phyloP scores from a whole-genome alignment of 2,113 vertebrate genomes.

The Paradisaea rubra region DNA sequence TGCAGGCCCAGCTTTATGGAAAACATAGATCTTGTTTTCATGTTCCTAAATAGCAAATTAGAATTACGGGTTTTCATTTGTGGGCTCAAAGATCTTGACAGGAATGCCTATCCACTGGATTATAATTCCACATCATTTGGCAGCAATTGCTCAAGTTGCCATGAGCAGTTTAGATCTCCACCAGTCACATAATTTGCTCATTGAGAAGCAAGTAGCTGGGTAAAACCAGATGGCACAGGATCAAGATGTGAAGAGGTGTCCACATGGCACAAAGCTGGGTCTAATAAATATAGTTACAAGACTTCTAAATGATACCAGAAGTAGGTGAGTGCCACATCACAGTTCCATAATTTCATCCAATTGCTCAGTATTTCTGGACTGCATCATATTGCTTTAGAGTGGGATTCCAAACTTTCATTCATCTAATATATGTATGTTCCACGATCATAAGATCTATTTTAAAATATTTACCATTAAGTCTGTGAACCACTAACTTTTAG shows the following conservation, averaged over 20 bases:
- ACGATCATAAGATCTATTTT: not conserved
- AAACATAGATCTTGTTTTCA: not conserved
- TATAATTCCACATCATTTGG: not conserved
- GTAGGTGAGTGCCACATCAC: not conserved
- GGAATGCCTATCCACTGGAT: not conserved
- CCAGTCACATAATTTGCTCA: not conserved
- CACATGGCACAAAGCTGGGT: not conserved
- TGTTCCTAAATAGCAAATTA: not conserved
- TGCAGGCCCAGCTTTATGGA: not conserved
- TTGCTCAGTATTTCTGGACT: not conserved
- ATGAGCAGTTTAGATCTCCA: conserved; percentile 4
- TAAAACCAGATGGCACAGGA: not conserved
- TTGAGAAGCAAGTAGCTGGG: not conserved
- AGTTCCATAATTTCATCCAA: not conserved
- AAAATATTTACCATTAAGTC: not conserved
- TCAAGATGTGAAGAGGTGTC: not conserved
- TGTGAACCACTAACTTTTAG: not conserved
- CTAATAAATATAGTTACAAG: not conserved
- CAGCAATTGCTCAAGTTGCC: not conserved
- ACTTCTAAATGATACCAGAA: not conserved
- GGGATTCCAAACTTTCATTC: not conserved
- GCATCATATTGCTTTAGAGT: not conserved
- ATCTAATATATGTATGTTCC: not conserved
- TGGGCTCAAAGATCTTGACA: not conserved
- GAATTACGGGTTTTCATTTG: not conserved